Conservation (phyloP, 2,113 vertebrate genomes). For the Pluvialis apricaria region DNA sequence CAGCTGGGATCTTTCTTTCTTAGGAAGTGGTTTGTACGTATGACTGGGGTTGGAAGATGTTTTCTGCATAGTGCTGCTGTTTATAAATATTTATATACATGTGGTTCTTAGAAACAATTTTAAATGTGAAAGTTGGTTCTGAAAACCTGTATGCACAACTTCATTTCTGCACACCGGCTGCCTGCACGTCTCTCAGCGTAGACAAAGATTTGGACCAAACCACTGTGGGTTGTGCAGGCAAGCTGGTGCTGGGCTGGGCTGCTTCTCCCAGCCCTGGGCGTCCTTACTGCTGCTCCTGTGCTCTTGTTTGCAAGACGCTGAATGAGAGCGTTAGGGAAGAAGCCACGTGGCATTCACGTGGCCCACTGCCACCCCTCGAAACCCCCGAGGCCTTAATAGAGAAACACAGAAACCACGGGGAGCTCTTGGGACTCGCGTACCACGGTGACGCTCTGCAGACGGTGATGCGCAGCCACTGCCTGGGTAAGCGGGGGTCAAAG, state of each 20-base stretch:
- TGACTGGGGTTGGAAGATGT: neutral
- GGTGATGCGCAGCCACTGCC: neutral
- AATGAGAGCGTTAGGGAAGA: neutral
- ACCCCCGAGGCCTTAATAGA: neutral
- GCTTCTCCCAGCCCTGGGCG: neutral
- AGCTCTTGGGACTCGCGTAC: neutral
- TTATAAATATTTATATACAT: neutral
- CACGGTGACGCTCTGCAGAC: neutral
- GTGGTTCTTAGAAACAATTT: neutral
- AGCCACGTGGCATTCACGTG: neutral
- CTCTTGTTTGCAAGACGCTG: neutral
- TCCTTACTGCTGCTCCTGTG: neutral
- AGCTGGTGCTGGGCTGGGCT: neutral
- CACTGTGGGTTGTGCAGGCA: neutral
- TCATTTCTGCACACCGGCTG: neutral
- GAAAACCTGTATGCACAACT: neutral
- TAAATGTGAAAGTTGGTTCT: neutral
- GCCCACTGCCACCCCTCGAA: neutral
- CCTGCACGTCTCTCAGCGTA: accelerated
- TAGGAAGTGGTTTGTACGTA: neutral
- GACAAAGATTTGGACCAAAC: slow-evolving; percentile 13
- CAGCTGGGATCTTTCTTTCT: neutral
- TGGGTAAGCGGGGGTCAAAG: neutral
- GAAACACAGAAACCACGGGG: neutral
- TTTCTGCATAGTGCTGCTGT: neutral